Evolutionary conservation across 2,888 invertebrate genomes (phyloP), one percentile per base, ranked within the genome.

Genomic region (Synanthedon andrenaeformis): DNA sequence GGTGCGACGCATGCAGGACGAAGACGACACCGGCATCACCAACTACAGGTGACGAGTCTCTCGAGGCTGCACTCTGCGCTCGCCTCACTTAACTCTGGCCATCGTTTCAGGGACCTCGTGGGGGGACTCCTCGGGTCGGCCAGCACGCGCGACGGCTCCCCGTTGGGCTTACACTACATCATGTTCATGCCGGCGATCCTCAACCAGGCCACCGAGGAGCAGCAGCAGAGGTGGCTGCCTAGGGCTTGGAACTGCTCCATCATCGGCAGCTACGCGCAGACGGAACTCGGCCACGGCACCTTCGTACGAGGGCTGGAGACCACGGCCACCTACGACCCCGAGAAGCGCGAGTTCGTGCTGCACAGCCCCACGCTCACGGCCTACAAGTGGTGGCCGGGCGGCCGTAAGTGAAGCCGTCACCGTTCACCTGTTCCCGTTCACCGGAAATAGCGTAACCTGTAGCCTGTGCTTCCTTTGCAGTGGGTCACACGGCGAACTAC

Each of bases 311-410:
- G 96, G 0, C 77, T 98, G 59, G 98, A 98, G 88, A 98, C 98
- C 0, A 96, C 94, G 0, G 96, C 98, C 2, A 96, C 94, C 0
- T 98, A 96, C 72, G 97, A 98, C 76, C 89, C 91, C 0, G 71
- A 75, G 3, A 94, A 92, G 0, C 88, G 96, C 73, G 95, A 98
- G 82, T 98, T 98, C 75, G 86, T 97, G 41, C 76, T 98, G 23
- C 91, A 97, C 71, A 94, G 94, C 54, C 98, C 98, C 0, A 93
- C 94, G 0, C 80, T 96, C 12, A 95, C 96, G 0, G 92, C 98
- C 0, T 95, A 94, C 73, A 98, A 98, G 82, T 98, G 97, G 97
- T 98, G 97, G 98, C 97, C 97, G 19, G 98, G 97, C 14, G 94
- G 95, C 72, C 89, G 96, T 97, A 83, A 91, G 95, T 91, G 62